Evolutionary conservation across 2,113 vertebrate species (phyloP), one percentile per base, ranked within the genome.

Genomic region (Pao palembangensis): DNA sequence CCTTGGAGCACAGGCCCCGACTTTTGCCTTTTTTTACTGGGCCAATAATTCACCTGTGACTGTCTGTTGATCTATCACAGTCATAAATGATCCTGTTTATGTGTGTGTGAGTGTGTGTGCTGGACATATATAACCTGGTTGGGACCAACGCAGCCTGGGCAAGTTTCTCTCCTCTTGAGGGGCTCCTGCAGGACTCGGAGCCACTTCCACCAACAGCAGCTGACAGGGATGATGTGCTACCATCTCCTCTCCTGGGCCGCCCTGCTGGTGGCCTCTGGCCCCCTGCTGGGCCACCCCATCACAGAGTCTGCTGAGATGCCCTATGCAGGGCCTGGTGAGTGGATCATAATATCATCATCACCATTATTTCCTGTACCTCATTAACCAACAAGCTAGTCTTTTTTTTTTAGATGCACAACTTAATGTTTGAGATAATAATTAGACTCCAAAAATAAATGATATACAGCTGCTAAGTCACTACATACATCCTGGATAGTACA

Each of bases 261-360:
- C 47, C 70, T 91, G 44, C 83, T 91, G 12, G 57, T 85, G 67
- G 85, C 78, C 63, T 78, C 80, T 19, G 79, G 82, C 13, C 72
- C 62, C 14, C 64, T 91, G 53, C 51, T 84, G 67, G 87, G 84
- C 13, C 88, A 91, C 66, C 89, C 91, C 51, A 77, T 88, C 67
- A 81, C 83, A 73, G 86, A 91, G 47, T 84, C 87, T 12, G 82
- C 79, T 1, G 87, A 91, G 78, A 87, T 88, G 81, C 57, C 82
- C 15, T 90, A 90, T 67, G 53, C 76, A 19, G 86, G 79, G 68
- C 72, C 80, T 20, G 89, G 90, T 91, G 51, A 87, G 87, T 81
- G 28, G 59, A 60, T 16, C 15, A 3, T 10, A 31, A 10, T 17
- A 43, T 48, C 28, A 52, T 50, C 34, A 2, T 38, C 34, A 38